These are phyloP conservation scores for Spodoptera picta DNA, from an alignment of 2,888 invertebrate genomes.

Conservation along the genomic window DNA sequence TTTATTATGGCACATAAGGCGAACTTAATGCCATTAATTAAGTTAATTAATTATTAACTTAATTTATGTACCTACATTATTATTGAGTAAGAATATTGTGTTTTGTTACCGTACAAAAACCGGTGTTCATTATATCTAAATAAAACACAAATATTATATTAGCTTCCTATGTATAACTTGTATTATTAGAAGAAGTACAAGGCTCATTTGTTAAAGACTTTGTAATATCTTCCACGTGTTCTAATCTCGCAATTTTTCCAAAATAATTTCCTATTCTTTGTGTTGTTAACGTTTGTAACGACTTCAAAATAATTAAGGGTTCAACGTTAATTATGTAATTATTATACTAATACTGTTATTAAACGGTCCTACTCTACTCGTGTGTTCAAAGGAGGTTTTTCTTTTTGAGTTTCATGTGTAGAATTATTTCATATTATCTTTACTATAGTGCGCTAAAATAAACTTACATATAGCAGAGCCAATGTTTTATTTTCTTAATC, in stretches of 20 bases:
- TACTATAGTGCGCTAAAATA: constrained; percentile 9
- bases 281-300: constrained; percentile 31
- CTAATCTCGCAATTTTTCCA: constrained; percentile 6
- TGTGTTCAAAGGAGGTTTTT: constrained; percentile 10
- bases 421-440: constrained; percentile 20
- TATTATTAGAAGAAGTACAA: background rate
- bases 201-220: constrained; percentile 9
- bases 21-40: no score
- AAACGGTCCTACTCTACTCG: constrained; percentile 9
- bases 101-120: no score
- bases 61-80: no score
- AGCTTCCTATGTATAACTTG: no score
- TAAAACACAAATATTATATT: no score
- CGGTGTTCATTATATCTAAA: no score
- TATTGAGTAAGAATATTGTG: no score
- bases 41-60: no score
- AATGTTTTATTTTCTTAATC: constrained; percentile 17
- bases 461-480: constrained; percentile 16
- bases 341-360: constrained; percentile 31
- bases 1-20: no score
- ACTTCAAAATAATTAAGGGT: constrained; percentile 38
- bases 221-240: constrained; percentile 22
- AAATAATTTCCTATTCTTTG: constrained; percentile 30
- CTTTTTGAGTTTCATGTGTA: constrained; percentile 14
- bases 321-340: constrained; percentile 34